Percentiles rank a stretch among this genome's conserved stretches.
Evolutionary conservation across 2,888 invertebrate species (phyloP).

Genomic region (Hirtodrosophila duncani): DNA sequence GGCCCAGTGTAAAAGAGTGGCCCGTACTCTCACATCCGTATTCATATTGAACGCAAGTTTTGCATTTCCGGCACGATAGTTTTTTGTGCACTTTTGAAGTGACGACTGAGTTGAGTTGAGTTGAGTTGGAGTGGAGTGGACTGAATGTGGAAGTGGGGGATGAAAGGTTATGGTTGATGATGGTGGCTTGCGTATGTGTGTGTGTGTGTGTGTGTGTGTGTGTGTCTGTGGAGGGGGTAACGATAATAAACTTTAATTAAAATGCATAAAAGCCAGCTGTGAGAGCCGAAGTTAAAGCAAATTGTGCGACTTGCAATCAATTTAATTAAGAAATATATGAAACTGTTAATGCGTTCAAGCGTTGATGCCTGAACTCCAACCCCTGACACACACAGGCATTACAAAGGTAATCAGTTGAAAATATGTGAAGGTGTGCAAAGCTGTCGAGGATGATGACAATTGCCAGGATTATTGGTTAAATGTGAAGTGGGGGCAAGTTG

Average conservation of each 20-base stretch:
- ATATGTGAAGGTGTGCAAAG: no score
- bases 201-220: not conserved
- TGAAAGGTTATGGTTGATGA: no score
- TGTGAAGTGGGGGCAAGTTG: no score
- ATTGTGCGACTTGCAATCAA: slow-evolving; percentile 47
- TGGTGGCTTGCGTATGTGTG: slow-evolving; percentile 3
- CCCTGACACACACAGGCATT: no score
- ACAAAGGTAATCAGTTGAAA: no score
- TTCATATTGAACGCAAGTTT: slow-evolving; percentile 11
- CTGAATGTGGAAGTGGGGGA: slow-evolving; percentile 4
- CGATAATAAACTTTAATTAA: slow-evolving; percentile 62
- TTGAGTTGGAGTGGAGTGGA: slow-evolving; percentile 6
- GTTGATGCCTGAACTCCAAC: no score
- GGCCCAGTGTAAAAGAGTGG: slow-evolving; percentile 8
- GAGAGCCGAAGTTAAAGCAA: slow-evolving; percentile 20
- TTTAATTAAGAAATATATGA: slow-evolving; percentile 58
- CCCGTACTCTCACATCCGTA: not conserved
- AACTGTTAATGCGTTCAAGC: slow-evolving; percentile 30
- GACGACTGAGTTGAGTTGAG: not conserved
- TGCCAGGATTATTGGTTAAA: no score
- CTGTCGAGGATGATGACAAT: no score
- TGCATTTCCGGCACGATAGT: slow-evolving; percentile 55
- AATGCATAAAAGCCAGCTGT: slow-evolving; percentile 40
- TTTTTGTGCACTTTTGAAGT: not conserved
- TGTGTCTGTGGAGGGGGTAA: not conserved